Base-by-base conservation (phyloP, 2,888 invertebrate genomes). In the Rhamphomyia laevipes region DNA sequence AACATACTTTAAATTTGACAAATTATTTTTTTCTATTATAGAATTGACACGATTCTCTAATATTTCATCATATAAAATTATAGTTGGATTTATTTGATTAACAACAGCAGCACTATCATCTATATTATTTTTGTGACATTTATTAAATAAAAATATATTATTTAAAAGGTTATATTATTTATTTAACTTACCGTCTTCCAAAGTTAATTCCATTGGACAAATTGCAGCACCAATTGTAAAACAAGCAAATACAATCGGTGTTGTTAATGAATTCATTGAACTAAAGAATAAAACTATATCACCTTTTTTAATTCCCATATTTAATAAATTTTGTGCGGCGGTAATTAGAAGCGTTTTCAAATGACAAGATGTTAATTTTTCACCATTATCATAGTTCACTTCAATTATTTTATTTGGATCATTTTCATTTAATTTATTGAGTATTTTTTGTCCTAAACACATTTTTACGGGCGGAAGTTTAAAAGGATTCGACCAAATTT, bases 161-260 rank as follows among this genome's bases (percentile, higher is more conserved):
- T 42, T 23, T 21, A 27, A 23, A 27, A 7, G n/a, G n/a, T n/a
- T 3, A 13, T 18, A n/a, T n/a, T n/a, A n/a, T 27, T 15, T 35
- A 35, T 37, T 46, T 21, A 43, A 41, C 11, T 48, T 42, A 35
- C 48, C 48, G 23, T 46, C 46, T 3, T 33, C 43, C 13, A 30
- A 47, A 17, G 33, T 23, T 3, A 45, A 33, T 43, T 51, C 51
- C 11, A 48, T 6, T n/a, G 48, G 48, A 33, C 30, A 15, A 13
- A 43, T 17, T 12, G 43, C 18, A 7, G 43, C 43, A 21, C 48
- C 48, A 38, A 48, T 37, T n/a, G 37, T n/a, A 38, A 21, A 37
- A 18, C 37, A 43, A 13, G 38, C 48, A 43, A 35, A 43, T 27
- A 48, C 37, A 9, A 42, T 21, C 16, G 42, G 37, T 9, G 48